These are phyloP conservation scores for Ciconia stormi DNA, from an alignment of 2,113 vertebrate species.

Conservation along the genomic window DNA sequence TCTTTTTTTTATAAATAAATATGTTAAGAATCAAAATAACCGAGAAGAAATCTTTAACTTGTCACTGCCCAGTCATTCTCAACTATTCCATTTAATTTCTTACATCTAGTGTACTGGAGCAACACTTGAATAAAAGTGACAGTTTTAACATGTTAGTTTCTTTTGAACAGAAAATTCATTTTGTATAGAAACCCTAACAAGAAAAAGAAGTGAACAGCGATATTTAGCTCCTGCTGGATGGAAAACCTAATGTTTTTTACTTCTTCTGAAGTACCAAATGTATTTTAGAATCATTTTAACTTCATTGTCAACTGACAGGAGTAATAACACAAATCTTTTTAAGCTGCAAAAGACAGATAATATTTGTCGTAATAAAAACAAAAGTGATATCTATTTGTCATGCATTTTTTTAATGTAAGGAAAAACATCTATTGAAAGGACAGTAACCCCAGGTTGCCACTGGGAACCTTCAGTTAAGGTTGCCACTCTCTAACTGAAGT, in stretches of 20 bases:
- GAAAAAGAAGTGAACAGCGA: constrained; percentile 7
- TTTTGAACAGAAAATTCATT: background rate
- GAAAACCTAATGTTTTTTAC: constrained; percentile 46
- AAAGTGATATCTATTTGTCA: background rate
- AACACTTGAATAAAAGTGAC: background rate
- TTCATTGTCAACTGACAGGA: background rate
- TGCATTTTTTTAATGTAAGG: background rate
- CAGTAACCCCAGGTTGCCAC: background rate
- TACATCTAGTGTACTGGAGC: background rate
- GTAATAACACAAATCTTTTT: background rate
- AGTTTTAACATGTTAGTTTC: background rate
- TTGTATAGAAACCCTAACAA: background rate
- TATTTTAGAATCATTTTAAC: constrained; percentile 40
- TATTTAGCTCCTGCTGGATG: constrained; percentile 29
- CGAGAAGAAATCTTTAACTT: background rate
- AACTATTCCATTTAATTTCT: background rate
- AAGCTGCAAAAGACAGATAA: background rate
- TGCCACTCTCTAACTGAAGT: background rate
- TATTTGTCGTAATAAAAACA: background rate
- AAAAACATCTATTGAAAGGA: background rate
- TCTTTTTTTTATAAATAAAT: background rate
- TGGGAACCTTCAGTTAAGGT: no score
- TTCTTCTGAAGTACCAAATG: constrained; percentile 8
- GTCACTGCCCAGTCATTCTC: background rate
- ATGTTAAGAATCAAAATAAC: background rate